Evolutionary conservation across 2,113 vertebrate species (phyloP), one percentile per base, ranked within the genome.

Genomic region (Oceanodroma tethys): DNA sequence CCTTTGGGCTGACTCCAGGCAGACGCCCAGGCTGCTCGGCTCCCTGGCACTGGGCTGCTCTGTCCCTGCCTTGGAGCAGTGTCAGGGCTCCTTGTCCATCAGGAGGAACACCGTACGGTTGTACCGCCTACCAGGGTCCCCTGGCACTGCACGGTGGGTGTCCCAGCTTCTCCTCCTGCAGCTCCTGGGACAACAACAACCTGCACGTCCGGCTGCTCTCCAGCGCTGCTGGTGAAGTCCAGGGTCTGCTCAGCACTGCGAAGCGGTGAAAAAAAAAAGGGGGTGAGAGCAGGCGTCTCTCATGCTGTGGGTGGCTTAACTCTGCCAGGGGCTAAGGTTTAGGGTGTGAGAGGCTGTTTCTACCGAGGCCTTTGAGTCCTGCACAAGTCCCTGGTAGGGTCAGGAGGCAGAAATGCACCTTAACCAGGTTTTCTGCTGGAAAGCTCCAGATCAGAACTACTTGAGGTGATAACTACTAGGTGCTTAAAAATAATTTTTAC

Each of bases 21-120:
- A 56, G 20, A 40, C 3, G 15, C 42, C 38, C 6, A 12, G 36
- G 17, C 34, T 85, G 52, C 45, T 22, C 6, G 8, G 22, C 40
- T 52, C 16, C 43, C 21, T 18, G 65, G 34, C 34, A 10, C 13
- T 29, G 14, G 40, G 68, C 20, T 52, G 27, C 52, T 80, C 40
- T n/a, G 13, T 74, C 48, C 53, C 40, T 43, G 42, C 55, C 25
- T 36, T 6, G 16, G 50, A 22, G 29, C 25, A 16, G 58, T 1
- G 5, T 45, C 45, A 45, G 59, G 72, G n/a, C 18, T 68, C 32
- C 26, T 53, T 5, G 7, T 73, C 53, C 30, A 2, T 40, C 22
- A 5, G 29, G 34, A 60, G 13, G 23, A 63, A 36, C 11, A 4
- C 15, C 1, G 1, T 11, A 3, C 0, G 10, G 16, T 13, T 45